phyloP scores from a whole-genome alignment of 2,113 vertebrate genomes.

The Eurystomus gularis region DNA sequence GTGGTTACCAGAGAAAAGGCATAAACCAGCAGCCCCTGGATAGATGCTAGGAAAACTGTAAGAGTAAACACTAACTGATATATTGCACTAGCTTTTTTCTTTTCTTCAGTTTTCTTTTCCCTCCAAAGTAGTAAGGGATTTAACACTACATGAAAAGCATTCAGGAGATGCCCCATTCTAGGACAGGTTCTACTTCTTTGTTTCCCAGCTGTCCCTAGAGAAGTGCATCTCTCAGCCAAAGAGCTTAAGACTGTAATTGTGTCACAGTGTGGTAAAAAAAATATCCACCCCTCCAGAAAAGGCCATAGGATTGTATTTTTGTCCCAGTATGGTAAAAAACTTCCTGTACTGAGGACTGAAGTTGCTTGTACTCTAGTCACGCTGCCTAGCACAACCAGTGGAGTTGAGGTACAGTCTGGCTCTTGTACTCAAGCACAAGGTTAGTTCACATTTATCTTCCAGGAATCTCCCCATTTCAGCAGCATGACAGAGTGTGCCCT shows the following conservation, averaged over 20 bases:
- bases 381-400: not conserved
- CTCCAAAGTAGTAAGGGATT: not conserved
- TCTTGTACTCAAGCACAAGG: not conserved
- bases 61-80: not conserved
- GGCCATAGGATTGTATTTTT: not conserved
- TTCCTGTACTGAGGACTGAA: not conserved
- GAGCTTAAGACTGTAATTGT: not conserved
- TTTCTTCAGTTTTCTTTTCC: not conserved
- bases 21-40: not conserved
- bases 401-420: not conserved
- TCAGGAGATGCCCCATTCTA: not conserved
- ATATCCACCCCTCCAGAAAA: too few species aligned
- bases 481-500: not conserved
- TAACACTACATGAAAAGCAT: not conserved
- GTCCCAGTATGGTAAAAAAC: not conserved
- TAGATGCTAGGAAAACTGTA: not conserved
- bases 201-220: not conserved
- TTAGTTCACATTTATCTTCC: not conserved
- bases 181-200: not conserved
- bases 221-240: not conserved
- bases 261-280: not conserved
- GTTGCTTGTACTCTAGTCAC: not conserved
- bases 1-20: not conserved
- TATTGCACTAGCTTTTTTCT: not conserved
- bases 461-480: not conserved